phyloP scores from a whole-genome alignment of 2,113 vertebrate genomes.

The Corynorhinus townsendii region DNA sequence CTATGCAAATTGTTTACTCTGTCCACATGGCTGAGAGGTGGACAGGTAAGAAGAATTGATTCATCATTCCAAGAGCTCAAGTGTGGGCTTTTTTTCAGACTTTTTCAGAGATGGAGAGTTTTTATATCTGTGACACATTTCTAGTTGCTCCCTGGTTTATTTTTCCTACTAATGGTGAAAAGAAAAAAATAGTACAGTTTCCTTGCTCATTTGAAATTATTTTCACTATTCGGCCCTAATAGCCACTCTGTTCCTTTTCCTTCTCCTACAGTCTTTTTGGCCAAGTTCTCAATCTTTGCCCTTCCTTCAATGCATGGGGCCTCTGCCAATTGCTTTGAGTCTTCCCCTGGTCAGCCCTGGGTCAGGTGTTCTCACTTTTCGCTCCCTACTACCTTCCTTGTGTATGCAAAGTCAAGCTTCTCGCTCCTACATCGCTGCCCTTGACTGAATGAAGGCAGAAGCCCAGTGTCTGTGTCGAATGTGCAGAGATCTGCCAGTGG shows the following conservation, averaged over 20 bases:
- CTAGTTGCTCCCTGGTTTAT: background rate
- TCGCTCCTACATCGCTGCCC: background rate
- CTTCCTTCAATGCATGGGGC: background rate
- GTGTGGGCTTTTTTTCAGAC: background rate
- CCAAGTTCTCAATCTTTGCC: background rate
- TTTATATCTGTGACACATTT: background rate
- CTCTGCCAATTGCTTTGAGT: background rate
- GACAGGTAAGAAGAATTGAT: background rate
- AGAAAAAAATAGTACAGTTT: background rate
- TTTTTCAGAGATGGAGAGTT: background rate
- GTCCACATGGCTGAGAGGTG: fast-evolving
- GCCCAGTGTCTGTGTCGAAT: too few relatives aligned
- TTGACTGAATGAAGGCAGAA: background rate
- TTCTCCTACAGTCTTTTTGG: background rate
- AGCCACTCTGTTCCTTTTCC: background rate
- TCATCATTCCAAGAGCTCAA: background rate
- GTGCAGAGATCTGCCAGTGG: background rate
- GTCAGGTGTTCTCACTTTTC: background rate
- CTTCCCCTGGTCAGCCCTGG: background rate
- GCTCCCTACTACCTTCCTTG: background rate
- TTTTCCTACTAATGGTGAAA: background rate
- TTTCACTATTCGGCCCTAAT: background rate
- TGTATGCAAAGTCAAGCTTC: background rate
- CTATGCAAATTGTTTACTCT: background rate
- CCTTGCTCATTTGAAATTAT: background rate